Base-by-base conservation (phyloP, 2,888 invertebrate species). In the Antheraea assamensis region DNA sequence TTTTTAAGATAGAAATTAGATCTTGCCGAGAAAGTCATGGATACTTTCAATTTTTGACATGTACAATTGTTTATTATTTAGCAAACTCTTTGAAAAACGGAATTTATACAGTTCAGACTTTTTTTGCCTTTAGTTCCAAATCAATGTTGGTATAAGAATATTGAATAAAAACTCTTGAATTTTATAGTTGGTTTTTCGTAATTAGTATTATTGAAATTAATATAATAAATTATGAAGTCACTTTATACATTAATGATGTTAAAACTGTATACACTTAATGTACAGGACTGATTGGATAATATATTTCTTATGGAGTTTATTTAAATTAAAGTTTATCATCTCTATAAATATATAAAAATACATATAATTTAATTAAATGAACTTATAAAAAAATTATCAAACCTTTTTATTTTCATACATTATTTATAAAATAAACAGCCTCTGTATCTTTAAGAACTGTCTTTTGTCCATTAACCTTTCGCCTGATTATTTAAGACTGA, bases 41-140 rank as follows among this genome's bases (percentile, higher is more conserved):
- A 30, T 72, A 72, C 72, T 72, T 72, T 72, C 66, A 66, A 72
- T 35, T 68, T 68, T 66, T 70, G 58, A 73, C 58, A 73, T 71
- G 61, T 71, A 49, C 30, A 30, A 17, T 58, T 58, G 58, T 58
- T 58, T 58, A 64, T 64, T 64, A 17, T 61, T 47, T 52, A 64
- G 58, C 13, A 58, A 58, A 58, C 24, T 13, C 13, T 24, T 58
- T 52, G 52, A 19, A 52, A 21, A 3, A 52, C 7, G 3, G 3
- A 52, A 52, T 52, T 52, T 21, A n/a, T 42, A 7, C 42, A 42
- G 7, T 42, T 42, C 13, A 42, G 13, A 42, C 10, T 42, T 42
- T 42, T 42, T 2, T 42, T 13, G 1, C 42, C 13, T 42, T 42
- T 42, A 42, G 10, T 42, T 42, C 42, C 42, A 42, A 5, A 42